Conservation (phyloP, 2,888 invertebrate species). For the Stenichneumon culpator region DNA sequence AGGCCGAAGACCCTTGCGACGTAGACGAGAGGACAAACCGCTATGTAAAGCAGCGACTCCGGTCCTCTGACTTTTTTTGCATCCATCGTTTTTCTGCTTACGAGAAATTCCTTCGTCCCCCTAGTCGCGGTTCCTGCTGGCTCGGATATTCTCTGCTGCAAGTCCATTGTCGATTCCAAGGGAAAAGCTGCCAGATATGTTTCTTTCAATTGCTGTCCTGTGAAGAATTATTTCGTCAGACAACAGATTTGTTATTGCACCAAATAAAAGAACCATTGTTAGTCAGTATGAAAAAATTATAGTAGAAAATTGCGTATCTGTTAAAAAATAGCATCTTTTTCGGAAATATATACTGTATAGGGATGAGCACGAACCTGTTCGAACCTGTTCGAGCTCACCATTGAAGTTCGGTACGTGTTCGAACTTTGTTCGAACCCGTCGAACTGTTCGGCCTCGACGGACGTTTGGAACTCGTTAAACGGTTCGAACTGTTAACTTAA, state of each 20-base stretch:
- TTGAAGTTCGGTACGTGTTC: no score
- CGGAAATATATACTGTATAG: no score
- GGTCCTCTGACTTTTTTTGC: slow-evolving; percentile 71
- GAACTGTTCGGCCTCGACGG: no score
- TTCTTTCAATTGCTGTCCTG: background rate
- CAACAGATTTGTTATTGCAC: background rate
- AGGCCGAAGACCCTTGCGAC: slow-evolving; percentile 78
- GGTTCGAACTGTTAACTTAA: no score
- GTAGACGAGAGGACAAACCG: slow-evolving; percentile 78
- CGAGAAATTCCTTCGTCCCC: background rate
- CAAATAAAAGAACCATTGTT: no score
- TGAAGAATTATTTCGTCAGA: background rate
- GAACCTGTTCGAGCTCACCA: no score
- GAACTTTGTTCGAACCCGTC: no score
- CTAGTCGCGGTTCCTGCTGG: background rate
- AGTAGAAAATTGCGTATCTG: no score
- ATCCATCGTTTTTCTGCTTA: slow-evolving; percentile 14
- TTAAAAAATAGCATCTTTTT: no score
- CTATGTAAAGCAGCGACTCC: slow-evolving; percentile 78
- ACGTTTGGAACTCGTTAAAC: no score
- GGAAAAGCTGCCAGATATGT: background rate
- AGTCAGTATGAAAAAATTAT: no score
- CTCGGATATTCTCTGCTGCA: slow-evolving; percentile 21
- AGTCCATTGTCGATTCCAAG: slow-evolving; percentile 24
- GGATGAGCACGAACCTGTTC: no score